These are phyloP conservation scores for Calameuta filiformis DNA, from an alignment of 2,888 invertebrate genomes.

Conservation along the genomic window DNA sequence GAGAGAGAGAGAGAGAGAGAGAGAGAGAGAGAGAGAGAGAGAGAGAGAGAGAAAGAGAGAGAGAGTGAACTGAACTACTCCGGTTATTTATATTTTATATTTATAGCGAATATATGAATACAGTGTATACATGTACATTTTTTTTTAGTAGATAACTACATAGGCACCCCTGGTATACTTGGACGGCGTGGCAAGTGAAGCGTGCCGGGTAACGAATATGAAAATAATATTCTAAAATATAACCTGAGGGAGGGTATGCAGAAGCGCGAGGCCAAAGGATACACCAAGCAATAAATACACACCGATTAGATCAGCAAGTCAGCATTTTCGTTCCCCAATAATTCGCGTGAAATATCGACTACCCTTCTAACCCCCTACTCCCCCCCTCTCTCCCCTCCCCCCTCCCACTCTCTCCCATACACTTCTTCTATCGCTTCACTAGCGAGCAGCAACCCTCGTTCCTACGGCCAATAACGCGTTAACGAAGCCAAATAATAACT, in stretches of 20 bases:
- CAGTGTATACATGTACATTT: no score
- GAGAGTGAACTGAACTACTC: no score
- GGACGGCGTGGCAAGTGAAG: slow-evolving; percentile 12
- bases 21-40: no score
- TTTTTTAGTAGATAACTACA: not conserved
- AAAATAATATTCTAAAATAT: slow-evolving; percentile 26
- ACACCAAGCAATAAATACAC: slow-evolving; percentile 42
- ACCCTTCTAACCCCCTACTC: slow-evolving; percentile 17
- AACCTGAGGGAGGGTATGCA: not conserved
- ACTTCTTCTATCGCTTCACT: slow-evolving; percentile 14
- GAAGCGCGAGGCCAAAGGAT: slow-evolving; percentile 22
- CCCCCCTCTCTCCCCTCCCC: slow-evolving; percentile 1
- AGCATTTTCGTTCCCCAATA: slow-evolving; percentile 45
- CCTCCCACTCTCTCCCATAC: slow-evolving; percentile 14
- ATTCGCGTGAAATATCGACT: slow-evolving; percentile 44
- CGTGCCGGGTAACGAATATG: slow-evolving; percentile 26
- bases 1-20: no score
- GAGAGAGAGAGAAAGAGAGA: no score
- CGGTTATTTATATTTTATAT: no score
- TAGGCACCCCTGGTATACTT: not conserved
- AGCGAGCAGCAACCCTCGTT: slow-evolving; percentile 10
- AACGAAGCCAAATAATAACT: slow-evolving; percentile 33
- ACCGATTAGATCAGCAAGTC: slow-evolving; percentile 46
- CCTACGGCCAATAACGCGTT: slow-evolving; percentile 29
- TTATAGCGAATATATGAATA: no score